Conservation (phyloP, 2,113 vertebrate genomes). For the Marcusenius ussheri region DNA sequence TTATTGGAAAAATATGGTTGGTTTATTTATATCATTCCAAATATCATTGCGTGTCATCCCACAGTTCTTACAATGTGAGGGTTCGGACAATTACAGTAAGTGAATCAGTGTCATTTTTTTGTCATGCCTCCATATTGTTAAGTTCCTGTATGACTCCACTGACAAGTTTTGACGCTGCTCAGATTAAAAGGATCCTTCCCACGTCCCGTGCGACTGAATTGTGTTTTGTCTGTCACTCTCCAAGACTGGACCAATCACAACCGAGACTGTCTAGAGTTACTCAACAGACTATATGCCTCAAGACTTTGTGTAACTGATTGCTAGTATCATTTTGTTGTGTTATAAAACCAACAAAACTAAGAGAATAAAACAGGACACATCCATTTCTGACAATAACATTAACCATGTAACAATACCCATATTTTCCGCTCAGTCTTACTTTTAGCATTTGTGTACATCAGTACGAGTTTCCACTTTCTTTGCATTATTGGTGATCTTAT, state of each 20-base stretch:
- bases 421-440: neutral
- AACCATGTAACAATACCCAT: neutral
- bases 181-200: slow-evolving; percentile 19
- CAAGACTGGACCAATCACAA: neutral
- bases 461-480: neutral
- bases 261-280: neutral
- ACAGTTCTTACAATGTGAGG: neutral
- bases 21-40: neutral
- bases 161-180: slow-evolving; percentile 21
- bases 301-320: neutral
- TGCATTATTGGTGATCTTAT: neutral
- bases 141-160: slow-evolving; percentile 22
- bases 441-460: neutral
- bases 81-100: neutral
- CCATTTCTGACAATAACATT: neutral
- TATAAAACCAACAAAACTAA: neutral
- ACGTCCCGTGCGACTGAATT: slow-evolving; percentile 18
- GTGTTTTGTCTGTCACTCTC: slow-evolving; percentile 19
- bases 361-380: neutral
- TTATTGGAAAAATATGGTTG: neutral
- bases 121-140: slow-evolving; percentile 19
- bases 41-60: neutral
- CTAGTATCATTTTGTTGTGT: neutral
- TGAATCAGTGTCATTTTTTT: slow-evolving; percentile 45
- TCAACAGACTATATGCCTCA: neutral